Evolutionary conservation across 2,888 invertebrate species (phyloP), one percentile per base, ranked within the genome.

Genomic region (Eupithecia pulchellata): DNA sequence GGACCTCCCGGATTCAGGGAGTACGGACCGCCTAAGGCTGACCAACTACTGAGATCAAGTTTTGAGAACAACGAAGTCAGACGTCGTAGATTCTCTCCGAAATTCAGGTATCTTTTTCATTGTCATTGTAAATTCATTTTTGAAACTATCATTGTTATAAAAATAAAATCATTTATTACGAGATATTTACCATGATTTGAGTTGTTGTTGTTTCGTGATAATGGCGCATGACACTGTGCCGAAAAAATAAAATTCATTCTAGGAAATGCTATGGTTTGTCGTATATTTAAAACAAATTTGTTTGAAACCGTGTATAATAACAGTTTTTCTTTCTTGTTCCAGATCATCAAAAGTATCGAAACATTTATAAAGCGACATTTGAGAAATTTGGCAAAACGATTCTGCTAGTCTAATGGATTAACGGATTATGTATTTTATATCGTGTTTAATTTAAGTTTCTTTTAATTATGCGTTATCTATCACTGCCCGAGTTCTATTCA

Each of bases 1-100:
- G 94, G 94, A 25, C 93, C 93, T 17, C 93, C 93, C 3, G 93
- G 93, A 11, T 93, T 93, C 81, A 89, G 81, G 74, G 92, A 93
- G 66, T 93, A 93, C 68, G 93, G 93, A 71, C 92, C 92, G 2
- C 93, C 93, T 1, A 91, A 90, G 64, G 84, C 78, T 4, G 85
- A 82, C 3, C 81, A 84, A 2, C 75, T 85, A 0, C 72, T 81
- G 4, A 84, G 79, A 63, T 61, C 75, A 17, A 79, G 79, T 47
- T 68, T 84, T 2, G 86, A 85, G 8, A 87, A 69, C 71, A 91
- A 89, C n/a, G 91, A 90, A 58, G 84, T 88, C 0, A 91, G 93
- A 71, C 86, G 87, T 67, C 81, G 93, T 66, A 85, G 93, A 14
- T 93, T 90, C 69, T 93, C 93, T 0, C 92, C 93, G 0, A 93